Percentiles rank a stretch among this genome's conserved stretches.
Evolutionary conservation across 2,113 vertebrate species (phyloP).

Genomic region (Phalacrocorax brasilianus): DNA sequence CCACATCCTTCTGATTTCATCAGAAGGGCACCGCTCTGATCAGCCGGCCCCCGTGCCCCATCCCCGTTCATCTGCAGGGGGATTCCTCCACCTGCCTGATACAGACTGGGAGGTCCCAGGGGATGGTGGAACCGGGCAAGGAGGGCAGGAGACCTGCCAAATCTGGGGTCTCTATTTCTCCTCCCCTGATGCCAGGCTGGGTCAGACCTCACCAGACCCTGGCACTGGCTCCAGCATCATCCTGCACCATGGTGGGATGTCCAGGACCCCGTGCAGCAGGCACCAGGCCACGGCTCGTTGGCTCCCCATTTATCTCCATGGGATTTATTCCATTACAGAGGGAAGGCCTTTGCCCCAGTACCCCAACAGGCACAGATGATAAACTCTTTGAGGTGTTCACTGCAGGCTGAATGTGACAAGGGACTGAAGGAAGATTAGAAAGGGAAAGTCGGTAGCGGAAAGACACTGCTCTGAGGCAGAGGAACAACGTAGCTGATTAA

Average conservation of each 20-base stretch:
- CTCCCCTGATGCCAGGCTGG: not conserved
- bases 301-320: not conserved
- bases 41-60: rapidly evolving
- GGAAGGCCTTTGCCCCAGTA: not conserved
- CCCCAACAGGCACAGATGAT: not conserved
- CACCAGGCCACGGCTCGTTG: not conserved
- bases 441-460: not conserved
- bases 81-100: not conserved
- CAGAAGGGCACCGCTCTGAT: rapidly evolving
- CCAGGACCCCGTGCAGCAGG: not conserved
- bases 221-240: not conserved
- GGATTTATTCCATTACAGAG: not conserved
- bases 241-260: rapidly evolving
- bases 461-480: not conserved
- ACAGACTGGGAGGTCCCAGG: not conserved
- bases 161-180: not conserved
- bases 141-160: too few species aligned
- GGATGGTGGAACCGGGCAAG: not conserved
- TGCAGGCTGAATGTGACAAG: not conserved
- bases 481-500: not conserved
- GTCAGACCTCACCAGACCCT: not conserved
- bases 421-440: not conserved
- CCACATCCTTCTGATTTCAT: not conserved
- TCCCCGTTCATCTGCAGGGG: not conserved
- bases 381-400: not conserved